Percentiles rank a stretch among this genome's conserved stretches.
Evolutionary conservation across 2,888 invertebrate species (phyloP).

Genomic region (Drosophila affinis): DNA sequence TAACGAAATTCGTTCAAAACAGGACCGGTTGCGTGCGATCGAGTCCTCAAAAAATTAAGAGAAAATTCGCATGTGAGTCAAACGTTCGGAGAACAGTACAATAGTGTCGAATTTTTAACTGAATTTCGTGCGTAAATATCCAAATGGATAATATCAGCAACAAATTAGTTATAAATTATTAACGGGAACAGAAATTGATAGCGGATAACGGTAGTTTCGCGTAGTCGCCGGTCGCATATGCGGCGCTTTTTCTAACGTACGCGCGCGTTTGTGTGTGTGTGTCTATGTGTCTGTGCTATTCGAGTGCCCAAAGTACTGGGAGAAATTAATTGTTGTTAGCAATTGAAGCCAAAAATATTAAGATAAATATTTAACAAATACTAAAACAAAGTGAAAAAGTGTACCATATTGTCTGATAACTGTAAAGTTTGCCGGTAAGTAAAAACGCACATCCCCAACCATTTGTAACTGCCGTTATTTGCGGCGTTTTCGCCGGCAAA

Average conservation of each 20-base stretch:
- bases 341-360: conserved; percentile 14
- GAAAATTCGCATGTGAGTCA: too few relatives aligned
- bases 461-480: conserved; percentile 53
- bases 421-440: conserved; percentile 59
- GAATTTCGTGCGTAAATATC: neutral
- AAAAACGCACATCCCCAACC: conserved; percentile 28
- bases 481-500: conserved; percentile 66
- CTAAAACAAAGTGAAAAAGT: conserved; percentile 1
- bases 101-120: neutral
- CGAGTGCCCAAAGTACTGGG: conserved; percentile 8
- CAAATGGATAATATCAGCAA: neutral
- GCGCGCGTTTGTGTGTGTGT: conserved; percentile 28
- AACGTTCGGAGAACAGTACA: neutral
- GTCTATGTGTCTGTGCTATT: conserved; percentile 23
- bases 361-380: conserved; percentile 12
- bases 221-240: neutral
- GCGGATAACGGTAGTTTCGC: neutral
- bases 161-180: neutral
- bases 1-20: too few relatives aligned
- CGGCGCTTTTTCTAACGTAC: conserved; percentile 6
- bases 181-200: neutral
- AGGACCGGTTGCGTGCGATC: too few relatives aligned
- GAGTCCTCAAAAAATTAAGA: too few relatives aligned
- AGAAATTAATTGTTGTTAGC: conserved; percentile 13
- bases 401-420: neutral